phyloP scores from a whole-genome alignment of 2,113 vertebrate species.

The Empidonax alnorum region DNA sequence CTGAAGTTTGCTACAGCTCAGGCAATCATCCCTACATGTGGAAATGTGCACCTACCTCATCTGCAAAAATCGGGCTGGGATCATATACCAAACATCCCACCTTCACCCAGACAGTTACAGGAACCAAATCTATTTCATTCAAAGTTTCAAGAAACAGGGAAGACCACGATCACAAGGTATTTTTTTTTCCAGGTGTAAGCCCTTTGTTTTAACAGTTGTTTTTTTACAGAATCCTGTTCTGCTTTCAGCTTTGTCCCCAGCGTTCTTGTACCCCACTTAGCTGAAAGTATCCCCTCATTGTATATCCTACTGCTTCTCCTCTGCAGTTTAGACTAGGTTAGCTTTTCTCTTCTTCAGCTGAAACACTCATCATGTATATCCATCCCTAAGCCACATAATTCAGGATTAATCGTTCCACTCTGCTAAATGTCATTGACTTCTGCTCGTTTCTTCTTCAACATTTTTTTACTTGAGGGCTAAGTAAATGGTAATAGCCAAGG shows the following conservation, averaged over 20 bases:
- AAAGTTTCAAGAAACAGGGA: not conserved
- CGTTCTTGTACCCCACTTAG: not conserved
- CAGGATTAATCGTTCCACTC: not conserved
- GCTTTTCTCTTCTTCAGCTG: not conserved
- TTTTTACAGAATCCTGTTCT: not conserved
- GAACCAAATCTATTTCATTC: not conserved
- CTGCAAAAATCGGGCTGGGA: not conserved
- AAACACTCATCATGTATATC: not conserved
- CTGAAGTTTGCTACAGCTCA: not conserved
- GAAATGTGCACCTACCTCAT: accelerated
- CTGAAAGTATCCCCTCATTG: not conserved
- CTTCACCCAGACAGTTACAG: not conserved
- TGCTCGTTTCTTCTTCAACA: not conserved
- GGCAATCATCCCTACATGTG: not conserved
- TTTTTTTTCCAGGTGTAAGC: not conserved
- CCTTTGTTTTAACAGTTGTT: not conserved
- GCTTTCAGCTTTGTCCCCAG: not conserved
- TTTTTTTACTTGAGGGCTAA: not conserved
- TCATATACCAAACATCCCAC: accelerated
- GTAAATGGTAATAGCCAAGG: not conserved
- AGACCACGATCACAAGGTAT: no score
- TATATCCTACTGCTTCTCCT: not conserved
- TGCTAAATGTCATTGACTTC: not conserved
- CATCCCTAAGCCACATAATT: not conserved
- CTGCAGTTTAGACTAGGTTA: not conserved